A percentile compares a stretch with the other conserved stretches of the same genome.
Evolutionary conservation across 1,140 invertebrate species (phyloP).

Genomic region (Homarus americanus): DNA sequence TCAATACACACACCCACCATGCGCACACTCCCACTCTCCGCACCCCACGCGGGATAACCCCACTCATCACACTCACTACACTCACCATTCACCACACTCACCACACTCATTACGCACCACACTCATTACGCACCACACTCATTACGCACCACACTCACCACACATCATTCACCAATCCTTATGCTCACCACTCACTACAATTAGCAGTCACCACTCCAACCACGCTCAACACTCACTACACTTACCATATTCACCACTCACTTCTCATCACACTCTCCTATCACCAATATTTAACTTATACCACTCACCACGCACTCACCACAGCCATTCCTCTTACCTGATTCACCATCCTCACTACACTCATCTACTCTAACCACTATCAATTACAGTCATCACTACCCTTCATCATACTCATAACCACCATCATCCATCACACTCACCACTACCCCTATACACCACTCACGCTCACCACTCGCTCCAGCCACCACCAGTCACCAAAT

Average conservation of each 20-base stretch:
- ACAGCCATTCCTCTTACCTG: background rate
- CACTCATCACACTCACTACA: slow-evolving; percentile 35
- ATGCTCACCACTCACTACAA: background rate
- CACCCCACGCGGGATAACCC: slow-evolving; percentile 28
- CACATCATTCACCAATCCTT: background rate
- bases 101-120: background rate
- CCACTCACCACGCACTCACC: slow-evolving; percentile 6
- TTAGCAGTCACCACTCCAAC: background rate
- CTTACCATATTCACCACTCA: background rate
- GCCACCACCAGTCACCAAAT: no score
- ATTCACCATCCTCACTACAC: background rate
- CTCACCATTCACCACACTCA: background rate
- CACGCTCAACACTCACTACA: background rate
- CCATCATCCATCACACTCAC: no score
- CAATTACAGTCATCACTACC: no score
- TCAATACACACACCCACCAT: slow-evolving; percentile 53
- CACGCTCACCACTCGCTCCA: no score
- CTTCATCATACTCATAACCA: no score
- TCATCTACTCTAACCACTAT: background rate
- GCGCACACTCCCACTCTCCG: slow-evolving; percentile 49
- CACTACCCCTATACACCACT: no score
- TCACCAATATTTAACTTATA: background rate
- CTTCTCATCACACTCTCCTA: background rate
- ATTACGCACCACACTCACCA: background rate
- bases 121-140: background rate